Evolutionary conservation across 2,888 invertebrate genomes (phyloP), one percentile per base, ranked within the genome.

Genomic region (Caenorhabditis uteleia): DNA sequence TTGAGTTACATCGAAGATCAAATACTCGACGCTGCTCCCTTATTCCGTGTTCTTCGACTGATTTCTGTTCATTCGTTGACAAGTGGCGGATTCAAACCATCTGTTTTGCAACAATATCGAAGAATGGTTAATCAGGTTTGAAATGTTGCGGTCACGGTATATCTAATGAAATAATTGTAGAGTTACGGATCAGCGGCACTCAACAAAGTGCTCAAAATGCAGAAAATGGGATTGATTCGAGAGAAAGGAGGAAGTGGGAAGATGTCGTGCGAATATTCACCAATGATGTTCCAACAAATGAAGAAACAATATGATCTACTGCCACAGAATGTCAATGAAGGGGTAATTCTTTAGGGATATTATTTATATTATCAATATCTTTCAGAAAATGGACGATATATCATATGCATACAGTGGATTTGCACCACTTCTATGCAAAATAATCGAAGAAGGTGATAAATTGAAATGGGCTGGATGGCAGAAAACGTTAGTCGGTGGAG

Each of bases 41-140:
- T 69, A 2, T 65, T 67, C n/a, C 38, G 60, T 8, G 66, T 71
- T 18, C 62, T 75, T 18, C 62, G 95, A 10, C 86, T 98, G 6
- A 90, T 98, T 62, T 93, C 93, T 84, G 88, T 97, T 50, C 97
- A 98, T 85, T 94, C 93, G 65, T 88, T 90, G 18, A 92, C 93
- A 2, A 91, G 91, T 54, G 93, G 93, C 18, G 98, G 98, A 0
- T 87, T 98, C 3, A 95, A 95, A 84, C 90, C 89, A 2, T 93
- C 93, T 84, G 88, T 95, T 0, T 72, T 92, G 50, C 89, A 89
- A 68, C 87, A 88, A 77, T 91, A 77, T 47, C 57, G 74, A 21
- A 59, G 70, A 39, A 50, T 74, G 18, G 68, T 77, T 10, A 66
- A 67, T 45, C 76, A 73, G 38, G 68, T 70, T 25, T 29, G 23